Percentiles rank a stretch among this genome's conserved stretches.
Conservation (phyloP, 2,113 vertebrate genomes). For the Boleophthalmus pectinirostris region DNA sequence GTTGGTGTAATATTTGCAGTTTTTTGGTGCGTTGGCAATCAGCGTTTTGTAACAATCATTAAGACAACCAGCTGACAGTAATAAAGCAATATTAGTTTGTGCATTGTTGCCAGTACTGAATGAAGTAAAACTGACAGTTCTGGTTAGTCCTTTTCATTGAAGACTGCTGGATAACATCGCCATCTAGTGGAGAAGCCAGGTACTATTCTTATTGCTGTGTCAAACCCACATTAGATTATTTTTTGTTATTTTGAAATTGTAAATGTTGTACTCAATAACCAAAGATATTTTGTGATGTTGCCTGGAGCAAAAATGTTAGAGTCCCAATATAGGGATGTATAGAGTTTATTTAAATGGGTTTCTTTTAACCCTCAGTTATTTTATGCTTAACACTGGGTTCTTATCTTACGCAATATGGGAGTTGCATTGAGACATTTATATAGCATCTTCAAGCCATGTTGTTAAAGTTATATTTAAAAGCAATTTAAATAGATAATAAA, state of each 20-base stretch:
- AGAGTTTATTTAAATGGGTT: slow-evolving; percentile 62
- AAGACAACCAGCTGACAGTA: background rate
- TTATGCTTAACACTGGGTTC: slow-evolving; percentile 70
- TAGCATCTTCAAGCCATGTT: slow-evolving; percentile 29
- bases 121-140: slow-evolving; percentile 56
- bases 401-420: slow-evolving; percentile 25
- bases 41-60: background rate
- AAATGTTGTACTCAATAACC: slow-evolving; percentile 64
- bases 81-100: background rate
- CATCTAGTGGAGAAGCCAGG: slow-evolving; percentile 63
- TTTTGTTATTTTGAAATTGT: slow-evolving; percentile 18
- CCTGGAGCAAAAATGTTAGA: slow-evolving; percentile 70
- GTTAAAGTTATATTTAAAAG: slow-evolving; percentile 26
- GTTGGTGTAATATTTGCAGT: background rate
- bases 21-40: background rate
- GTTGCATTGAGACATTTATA: slow-evolving; percentile 33
- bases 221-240: slow-evolving; percentile 27
- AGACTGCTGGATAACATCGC: slow-evolving; percentile 24
- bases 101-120: slow-evolving; percentile 36
- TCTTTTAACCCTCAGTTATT: slow-evolving; percentile 50
- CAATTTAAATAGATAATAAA: slow-evolving; percentile 18
- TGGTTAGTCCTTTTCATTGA: slow-evolving; percentile 13
- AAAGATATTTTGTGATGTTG: slow-evolving; percentile 74
- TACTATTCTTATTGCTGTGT: slow-evolving; percentile 55
- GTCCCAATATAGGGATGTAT: slow-evolving; percentile 34